Evolutionary conservation across 2,888 invertebrate genomes (phyloP).

Genomic region (Patella ulyssiponensis): DNA sequence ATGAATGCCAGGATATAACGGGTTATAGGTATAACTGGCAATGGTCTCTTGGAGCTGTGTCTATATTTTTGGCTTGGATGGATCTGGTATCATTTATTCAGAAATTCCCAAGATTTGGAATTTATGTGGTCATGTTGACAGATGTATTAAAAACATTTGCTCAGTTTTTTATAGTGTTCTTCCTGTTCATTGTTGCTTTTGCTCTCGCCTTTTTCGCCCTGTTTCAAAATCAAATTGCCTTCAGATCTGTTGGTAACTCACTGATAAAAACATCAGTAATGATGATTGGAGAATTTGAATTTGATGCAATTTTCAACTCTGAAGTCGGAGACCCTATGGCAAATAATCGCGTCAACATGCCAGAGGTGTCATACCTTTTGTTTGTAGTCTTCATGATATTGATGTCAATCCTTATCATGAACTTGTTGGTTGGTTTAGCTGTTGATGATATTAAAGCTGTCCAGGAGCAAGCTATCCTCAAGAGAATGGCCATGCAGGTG

Average conservation of each 20-base stretch:
- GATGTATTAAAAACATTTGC: slow-evolving; percentile 69
- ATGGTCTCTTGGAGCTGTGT: slow-evolving; percentile 74
- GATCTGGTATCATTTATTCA: slow-evolving; percentile 70
- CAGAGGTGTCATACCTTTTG: slow-evolving; percentile 69
- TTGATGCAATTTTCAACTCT: slow-evolving; percentile 54
- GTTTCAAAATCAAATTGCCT: slow-evolving; percentile 64
- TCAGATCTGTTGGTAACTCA: slow-evolving; percentile 56
- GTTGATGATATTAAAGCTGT: slow-evolving; percentile 76
- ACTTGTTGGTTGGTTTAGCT: slow-evolving; percentile 74
- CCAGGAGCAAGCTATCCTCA: slow-evolving; percentile 74
- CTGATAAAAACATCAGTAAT: slow-evolving; percentile 70
- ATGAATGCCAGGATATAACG: slow-evolving; percentile 67
- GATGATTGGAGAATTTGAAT: slow-evolving; percentile 73
- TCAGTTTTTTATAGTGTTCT: slow-evolving; percentile 70
- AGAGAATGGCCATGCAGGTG: slow-evolving; percentile 72
- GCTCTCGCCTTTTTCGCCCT: slow-evolving; percentile 68
- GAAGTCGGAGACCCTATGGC: slow-evolving; percentile 1
- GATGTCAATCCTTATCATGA: slow-evolving; percentile 72
- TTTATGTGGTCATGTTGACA: slow-evolving; percentile 72
- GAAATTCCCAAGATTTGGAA: slow-evolving; percentile 70
- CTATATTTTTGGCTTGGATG: slow-evolving; percentile 74
- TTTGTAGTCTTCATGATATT: slow-evolving; percentile 70
- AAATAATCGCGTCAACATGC: slow-evolving; percentile 43
- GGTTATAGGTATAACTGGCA: slow-evolving; percentile 73
- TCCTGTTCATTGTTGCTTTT: slow-evolving; percentile 70